These are phyloP conservation scores for Oostethus manadensis DNA, from an alignment of 2,113 vertebrate species.

Conservation along the genomic window DNA sequence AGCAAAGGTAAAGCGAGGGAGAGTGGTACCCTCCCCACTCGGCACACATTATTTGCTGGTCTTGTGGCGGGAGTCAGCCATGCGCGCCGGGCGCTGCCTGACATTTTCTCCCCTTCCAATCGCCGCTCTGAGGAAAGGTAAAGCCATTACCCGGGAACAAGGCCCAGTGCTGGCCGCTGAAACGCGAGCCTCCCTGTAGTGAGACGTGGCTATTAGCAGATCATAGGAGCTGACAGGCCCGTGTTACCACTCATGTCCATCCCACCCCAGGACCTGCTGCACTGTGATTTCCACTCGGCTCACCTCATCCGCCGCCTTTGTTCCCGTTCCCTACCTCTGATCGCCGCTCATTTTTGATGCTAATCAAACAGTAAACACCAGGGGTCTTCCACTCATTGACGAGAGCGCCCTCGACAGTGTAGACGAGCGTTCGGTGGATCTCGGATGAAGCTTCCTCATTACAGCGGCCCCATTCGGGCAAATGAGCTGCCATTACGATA, in stretches of 20 bases:
- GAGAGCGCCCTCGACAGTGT: constrained; percentile 42
- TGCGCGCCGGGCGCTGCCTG: constrained; percentile 10
- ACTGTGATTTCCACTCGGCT: constrained; percentile 20
- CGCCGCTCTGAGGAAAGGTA: constrained; percentile 17
- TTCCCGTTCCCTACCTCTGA: constrained; percentile 17
- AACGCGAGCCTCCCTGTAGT: constrained; percentile 29
- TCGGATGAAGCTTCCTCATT: constrained; percentile 54
- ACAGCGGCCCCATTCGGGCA: constrained; percentile 55
- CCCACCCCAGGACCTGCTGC: constrained; percentile 6
- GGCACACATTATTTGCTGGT: constrained; percentile 12
- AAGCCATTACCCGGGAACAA: constrained; percentile 15
- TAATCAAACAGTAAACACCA: constrained; percentile 55
- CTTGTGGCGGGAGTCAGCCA: constrained; percentile 31
- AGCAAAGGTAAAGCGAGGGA: constrained; percentile 43
- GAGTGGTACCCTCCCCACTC: constrained; percentile 10
- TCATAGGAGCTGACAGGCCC: constrained; percentile 38
- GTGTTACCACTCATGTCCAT: constrained; percentile 23
- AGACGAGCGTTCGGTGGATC: constrained; percentile 49
- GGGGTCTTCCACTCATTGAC: constrained; percentile 34
- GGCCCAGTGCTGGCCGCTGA: constrained; percentile 23
- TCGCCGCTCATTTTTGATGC: constrained; percentile 35
- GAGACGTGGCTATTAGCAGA: constrained; percentile 25
- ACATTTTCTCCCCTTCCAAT: constrained; percentile 43
- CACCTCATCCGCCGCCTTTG: constrained; percentile 11
- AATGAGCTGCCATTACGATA: constrained; percentile 67